Evolutionary conservation across 2,888 invertebrate genomes (phyloP).

Genomic region (Agonum fuliginosum): DNA sequence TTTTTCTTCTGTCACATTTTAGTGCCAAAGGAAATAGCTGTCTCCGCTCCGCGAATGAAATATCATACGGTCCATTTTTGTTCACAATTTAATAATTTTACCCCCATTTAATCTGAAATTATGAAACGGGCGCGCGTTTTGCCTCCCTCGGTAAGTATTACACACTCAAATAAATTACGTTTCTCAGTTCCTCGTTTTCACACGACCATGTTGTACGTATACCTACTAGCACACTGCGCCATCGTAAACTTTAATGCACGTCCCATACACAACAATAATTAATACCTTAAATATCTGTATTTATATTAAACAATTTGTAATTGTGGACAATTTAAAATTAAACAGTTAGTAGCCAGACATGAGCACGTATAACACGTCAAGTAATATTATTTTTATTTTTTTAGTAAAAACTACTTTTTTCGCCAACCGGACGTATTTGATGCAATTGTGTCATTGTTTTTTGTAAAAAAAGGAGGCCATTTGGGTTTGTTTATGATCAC

Average conservation of each 20-base stretch:
- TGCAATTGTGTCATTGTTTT: no score
- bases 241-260: neutral
- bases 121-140: constrained; percentile 21
- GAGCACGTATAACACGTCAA: no score
- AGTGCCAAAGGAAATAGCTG: constrained; percentile 55
- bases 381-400: no score
- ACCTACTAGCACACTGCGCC: neutral
- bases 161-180: constrained; percentile 21
- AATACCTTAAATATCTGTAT: no score
- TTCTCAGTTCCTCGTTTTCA: constrained; percentile 12
- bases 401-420: no score
- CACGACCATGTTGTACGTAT: constrained; percentile 4
- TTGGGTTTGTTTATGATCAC: no score
- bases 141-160: neutral
- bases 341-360: no score
- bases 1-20: constrained; percentile 55
- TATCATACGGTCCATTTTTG: constrained; percentile 51
- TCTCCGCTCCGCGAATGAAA: constrained; percentile 47
- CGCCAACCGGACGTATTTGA: no score
- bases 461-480: no score
- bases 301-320: no score
- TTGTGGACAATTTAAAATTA: no score
- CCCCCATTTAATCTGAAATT: constrained; percentile 47
- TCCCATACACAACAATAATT: neutral
- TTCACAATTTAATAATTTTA: constrained; percentile 50